Percentiles rank a stretch among this genome's conserved stretches.
Conservation (phyloP, 2,888 invertebrate genomes). For the Drosophila pseudotakahashii region DNA sequence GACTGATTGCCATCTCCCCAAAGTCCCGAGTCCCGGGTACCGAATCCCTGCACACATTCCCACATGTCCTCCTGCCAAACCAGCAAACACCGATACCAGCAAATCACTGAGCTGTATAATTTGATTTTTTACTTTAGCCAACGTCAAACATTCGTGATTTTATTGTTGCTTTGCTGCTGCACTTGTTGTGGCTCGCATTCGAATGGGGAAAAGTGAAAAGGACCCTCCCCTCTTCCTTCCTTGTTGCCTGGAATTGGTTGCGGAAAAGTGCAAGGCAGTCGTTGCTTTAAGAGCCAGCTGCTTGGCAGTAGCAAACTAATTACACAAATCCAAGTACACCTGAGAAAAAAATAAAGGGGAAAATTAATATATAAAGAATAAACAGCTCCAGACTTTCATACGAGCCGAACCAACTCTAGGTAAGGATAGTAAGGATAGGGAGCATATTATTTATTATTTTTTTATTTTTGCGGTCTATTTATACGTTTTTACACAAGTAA, state of each 20-base stretch:
- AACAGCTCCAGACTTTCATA: no score
- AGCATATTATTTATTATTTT: no score
- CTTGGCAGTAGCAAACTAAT: constrained; percentile 55
- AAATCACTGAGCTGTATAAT: constrained; percentile 83
- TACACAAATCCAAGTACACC: constrained; percentile 51
- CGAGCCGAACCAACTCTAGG: no score
- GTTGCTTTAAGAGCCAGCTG: constrained; percentile 21
- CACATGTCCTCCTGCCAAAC: constrained; percentile 1
- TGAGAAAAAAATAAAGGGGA: not conserved
- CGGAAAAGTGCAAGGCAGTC: constrained; percentile 23
- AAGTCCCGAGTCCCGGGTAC: not conserved
- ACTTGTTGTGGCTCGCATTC: constrained; percentile 8
- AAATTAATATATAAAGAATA: no score
- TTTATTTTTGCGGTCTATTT: no score
- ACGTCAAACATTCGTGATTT: constrained; percentile 25
- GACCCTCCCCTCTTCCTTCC: not conserved
- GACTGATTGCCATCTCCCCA: constrained; percentile 61
- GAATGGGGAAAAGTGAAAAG: constrained; percentile 18
- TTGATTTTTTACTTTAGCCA: constrained; percentile 70
- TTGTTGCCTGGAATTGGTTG: constrained; percentile 8
- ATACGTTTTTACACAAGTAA: no score
- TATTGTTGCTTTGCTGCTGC: constrained; percentile 24
- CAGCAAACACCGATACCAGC: constrained; percentile 73
- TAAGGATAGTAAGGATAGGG: no score
- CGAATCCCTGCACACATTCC: not conserved